Evolutionary conservation across 2,797 vertebrate species (phyloP), one percentile per base, ranked within the genome.

Genomic region (Falco cherrug): DNA sequence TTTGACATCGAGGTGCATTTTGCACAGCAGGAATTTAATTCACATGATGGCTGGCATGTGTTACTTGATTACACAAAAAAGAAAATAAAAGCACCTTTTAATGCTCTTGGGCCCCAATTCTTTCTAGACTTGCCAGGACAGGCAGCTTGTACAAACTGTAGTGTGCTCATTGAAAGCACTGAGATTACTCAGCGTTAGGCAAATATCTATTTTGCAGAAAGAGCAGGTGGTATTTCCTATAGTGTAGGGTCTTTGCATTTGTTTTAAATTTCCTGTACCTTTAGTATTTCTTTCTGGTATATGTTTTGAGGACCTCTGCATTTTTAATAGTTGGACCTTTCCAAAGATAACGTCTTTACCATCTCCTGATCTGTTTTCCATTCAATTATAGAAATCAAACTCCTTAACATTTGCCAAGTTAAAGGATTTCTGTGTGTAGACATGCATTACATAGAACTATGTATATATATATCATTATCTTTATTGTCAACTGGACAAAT

Each of bases 401-500:
- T 60, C n/a, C n/a, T 76, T 65, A 70, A 65, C 26, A 6, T 83
- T 51, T 90, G n/a, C 39, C 20, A 69, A 69, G 28, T 19, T 64
- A 41, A 87, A 83, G 50, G 41, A 65, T 68, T 89, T 93, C 54
- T 80, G 60, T 84, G 53, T 37, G 20, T 24, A 86, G 59, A 80
- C 13, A 35, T 31, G 25, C 26, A 25, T 88, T 79, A 45, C 29
- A 60, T 79, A 93, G 51, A 89, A 51, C 41, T 61, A 4, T 69
- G 48, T 90, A 16, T 71, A 41, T 37, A 60, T 71, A 41, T 37
- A 60, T 71, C 2, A 31, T 29, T 65, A 28, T 70, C 81, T 85
- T 78, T 87, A 83, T 53, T 83, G 41, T 85, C 68, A 77, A 21
- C 67, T 94, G 60, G 95, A 85, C 57, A 92, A 81, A 87, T 91